Conservation (phyloP, 2,888 invertebrate species). For the Oligia fasciuncula region DNA sequence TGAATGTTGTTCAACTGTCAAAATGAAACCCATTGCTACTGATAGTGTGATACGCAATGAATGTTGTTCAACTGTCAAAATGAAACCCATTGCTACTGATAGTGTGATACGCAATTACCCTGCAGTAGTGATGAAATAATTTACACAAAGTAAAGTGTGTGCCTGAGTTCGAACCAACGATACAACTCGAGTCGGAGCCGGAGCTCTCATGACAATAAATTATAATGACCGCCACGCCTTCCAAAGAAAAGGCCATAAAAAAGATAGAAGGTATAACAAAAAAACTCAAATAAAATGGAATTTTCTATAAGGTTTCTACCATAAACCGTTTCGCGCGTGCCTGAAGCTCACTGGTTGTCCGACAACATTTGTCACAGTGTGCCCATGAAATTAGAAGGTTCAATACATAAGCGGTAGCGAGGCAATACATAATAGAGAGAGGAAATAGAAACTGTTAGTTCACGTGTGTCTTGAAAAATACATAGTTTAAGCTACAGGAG, state of each 20-base stretch:
- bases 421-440: not conserved
- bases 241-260: conserved; percentile 25
- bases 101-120: too few relatives aligned
- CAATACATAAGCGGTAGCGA: conserved; percentile 13
- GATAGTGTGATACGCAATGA: too few relatives aligned
- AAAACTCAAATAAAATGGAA: conserved; percentile 27
- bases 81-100: too few relatives aligned
- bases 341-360: conserved; percentile 41
- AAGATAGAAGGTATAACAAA: conserved; percentile 12
- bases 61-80: too few relatives aligned
- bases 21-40: too few relatives aligned
- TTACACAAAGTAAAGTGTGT: too few relatives aligned
- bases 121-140: too few relatives aligned
- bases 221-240: not conserved
- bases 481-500: not conserved
- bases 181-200: too few relatives aligned
- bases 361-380: conserved; percentile 51
- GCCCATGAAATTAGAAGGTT: conserved; percentile 20
- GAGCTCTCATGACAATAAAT: not conserved
- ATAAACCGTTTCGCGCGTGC: conserved; percentile 48
- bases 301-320: conserved; percentile 45
- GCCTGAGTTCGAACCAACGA: too few relatives aligned
- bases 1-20: too few relatives aligned
- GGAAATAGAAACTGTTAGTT: not conserved
- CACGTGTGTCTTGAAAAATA: not conserved